A percentile compares a stretch with the other conserved stretches of the same genome.
Conservation (phyloP, 2,113 vertebrate species). For the Xenus cinereus region DNA sequence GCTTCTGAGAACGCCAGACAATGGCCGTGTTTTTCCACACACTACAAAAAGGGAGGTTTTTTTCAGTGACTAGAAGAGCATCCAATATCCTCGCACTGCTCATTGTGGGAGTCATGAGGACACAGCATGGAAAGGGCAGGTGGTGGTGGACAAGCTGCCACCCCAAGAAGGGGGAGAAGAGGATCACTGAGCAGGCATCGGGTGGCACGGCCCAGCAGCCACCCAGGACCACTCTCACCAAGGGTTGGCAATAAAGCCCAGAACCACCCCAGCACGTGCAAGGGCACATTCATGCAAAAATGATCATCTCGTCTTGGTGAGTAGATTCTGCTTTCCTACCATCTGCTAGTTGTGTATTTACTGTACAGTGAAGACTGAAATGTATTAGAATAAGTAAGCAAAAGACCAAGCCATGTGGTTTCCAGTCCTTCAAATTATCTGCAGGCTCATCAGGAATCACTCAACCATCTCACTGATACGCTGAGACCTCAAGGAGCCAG, state of each 20-base stretch:
- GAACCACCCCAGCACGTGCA: not conserved
- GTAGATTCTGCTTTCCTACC: not conserved
- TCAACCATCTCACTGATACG: not conserved
- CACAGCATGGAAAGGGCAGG: not conserved
- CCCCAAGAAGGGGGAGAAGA: not conserved
- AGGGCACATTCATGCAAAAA: not conserved
- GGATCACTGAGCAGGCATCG: rapidly evolving
- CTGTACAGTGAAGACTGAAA: not conserved
- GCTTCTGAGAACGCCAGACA: not conserved
- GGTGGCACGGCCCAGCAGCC: not conserved
- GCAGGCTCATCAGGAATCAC: not conserved
- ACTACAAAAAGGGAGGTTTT: not conserved
- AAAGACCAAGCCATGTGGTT: not conserved
- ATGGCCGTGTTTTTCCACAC: not conserved
- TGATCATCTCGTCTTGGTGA: not conserved
- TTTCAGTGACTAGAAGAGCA: not conserved
- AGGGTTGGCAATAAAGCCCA: not conserved
- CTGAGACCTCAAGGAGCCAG: not conserved
- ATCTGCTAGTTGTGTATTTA: conserved; percentile 15
- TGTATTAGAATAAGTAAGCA: not conserved
- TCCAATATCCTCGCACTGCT: not conserved
- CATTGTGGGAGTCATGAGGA: not conserved
- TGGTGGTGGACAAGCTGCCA: not conserved
- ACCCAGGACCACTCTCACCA: not conserved
- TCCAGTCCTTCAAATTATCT: not conserved